phyloP scores from a whole-genome alignment of 2,113 vertebrate species.

The Scopus umbretta region DNA sequence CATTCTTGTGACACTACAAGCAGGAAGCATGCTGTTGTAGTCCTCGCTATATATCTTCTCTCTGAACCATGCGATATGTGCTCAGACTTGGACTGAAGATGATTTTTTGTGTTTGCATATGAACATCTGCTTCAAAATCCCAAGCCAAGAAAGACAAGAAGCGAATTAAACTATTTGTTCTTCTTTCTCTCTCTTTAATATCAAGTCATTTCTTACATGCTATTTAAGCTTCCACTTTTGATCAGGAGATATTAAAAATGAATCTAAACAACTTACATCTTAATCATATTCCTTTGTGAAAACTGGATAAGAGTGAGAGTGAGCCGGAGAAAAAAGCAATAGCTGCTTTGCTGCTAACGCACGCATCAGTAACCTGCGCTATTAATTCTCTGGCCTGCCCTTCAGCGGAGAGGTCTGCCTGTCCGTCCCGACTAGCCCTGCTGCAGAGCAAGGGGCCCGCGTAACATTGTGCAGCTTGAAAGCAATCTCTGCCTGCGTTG shows the following conservation, averaged over 20 bases:
- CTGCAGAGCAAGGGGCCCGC: neutral
- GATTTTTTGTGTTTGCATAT: neutral
- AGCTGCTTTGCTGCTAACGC: neutral
- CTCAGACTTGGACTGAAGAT: neutral
- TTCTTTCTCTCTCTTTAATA: conserved; percentile 28
- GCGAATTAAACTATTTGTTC: conserved; percentile 55
- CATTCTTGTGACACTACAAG: neutral
- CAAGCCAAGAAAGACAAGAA: conserved; percentile 51
- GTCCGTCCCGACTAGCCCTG: neutral
- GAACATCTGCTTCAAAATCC: conserved; percentile 62
- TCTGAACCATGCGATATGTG: neutral
- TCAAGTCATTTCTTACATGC: neutral
- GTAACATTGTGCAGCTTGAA: neutral
- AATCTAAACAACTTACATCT: conserved; percentile 33
- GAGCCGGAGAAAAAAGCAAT: neutral
- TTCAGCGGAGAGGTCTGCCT: neutral
- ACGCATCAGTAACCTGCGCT: neutral
- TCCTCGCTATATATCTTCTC: neutral
- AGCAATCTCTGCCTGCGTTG: neutral
- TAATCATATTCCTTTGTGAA: conserved; percentile 25
- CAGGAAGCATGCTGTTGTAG: neutral
- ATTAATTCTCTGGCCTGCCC: neutral
- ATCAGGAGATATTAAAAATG: conserved; percentile 54
- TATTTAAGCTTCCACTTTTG: conserved; percentile 32
- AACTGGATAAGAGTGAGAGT: neutral